Evolutionary conservation across 2,888 invertebrate species (phyloP), one percentile per base, ranked within the genome.

Genomic region (Tridacna gigas): DNA sequence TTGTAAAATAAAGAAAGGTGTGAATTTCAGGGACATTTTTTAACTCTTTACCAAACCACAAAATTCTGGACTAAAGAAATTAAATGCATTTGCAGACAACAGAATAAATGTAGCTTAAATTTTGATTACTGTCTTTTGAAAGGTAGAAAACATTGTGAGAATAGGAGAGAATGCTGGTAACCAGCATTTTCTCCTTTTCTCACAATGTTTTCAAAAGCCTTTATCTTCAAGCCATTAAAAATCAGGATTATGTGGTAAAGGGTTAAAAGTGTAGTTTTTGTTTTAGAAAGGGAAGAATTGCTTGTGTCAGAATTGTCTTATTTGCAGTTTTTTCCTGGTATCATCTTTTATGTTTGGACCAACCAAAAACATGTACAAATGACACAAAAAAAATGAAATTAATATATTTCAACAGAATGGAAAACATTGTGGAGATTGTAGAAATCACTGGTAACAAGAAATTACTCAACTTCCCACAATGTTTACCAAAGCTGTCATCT

Each of bases 1-100:
- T n/a, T 93, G 93, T 80, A 90, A 91, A 79, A 79, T 91, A 12
- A 85, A 79, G 28, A 86, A 87, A 86, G 92, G 93, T 89, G 48
- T 22, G 37, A 9, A 26, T 66, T 28, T 28, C 7, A 20, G 56
- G 56, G 3, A 56, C 18, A 51, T 51, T n/a, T n/a, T n/a, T n/a
- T n/a, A n/a, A n/a, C n/a, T n/a, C n/a, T n/a, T 51, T 51, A 51
- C 51, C 51, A 11, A 51, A 51, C 51, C 51, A 51, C 15, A 15
- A 51, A 15, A 13, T 51, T 51, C n/a, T n/a, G n/a, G n/a, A n/a
- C n/a, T n/a, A n/a, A n/a, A n/a, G n/a, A n/a, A n/a, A n/a, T n/a
- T n/a, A n/a, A n/a, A n/a, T n/a, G n/a, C n/a, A n/a, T n/a, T n/a
- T n/a, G n/a, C n/a, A n/a, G n/a, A n/a, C n/a, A n/a, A n/a, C n/a